A percentile compares a stretch with the other conserved stretches of the same genome.
These are phyloP conservation scores for Hypolimnas misippus DNA, from an alignment of 2,888 invertebrate species.

Conservation along the genomic window DNA sequence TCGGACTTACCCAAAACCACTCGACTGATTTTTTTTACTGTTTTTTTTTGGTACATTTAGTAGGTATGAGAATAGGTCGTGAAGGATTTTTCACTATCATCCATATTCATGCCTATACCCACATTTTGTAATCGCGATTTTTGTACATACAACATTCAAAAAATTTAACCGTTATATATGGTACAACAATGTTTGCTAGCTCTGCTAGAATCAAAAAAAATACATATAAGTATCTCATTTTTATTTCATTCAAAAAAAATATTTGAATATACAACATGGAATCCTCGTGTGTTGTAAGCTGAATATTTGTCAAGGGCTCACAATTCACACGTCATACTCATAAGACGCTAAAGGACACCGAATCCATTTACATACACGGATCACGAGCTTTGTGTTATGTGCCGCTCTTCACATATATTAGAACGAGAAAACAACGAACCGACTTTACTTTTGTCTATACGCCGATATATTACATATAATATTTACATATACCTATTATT, in stretches of 20 bases:
- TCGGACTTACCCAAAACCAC: too few species aligned
- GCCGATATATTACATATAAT: background rate
- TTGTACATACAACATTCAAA: too few species aligned
- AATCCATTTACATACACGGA: constrained; percentile 57
- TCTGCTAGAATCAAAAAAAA: too few species aligned
- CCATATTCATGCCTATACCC: too few species aligned
- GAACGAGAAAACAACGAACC: constrained; percentile 46
- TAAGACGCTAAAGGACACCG: constrained; percentile 22
- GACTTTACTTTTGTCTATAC: background rate
- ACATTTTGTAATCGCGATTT: too few species aligned
- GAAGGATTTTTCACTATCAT: too few species aligned
- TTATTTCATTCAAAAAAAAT: background rate
- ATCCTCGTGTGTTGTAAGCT: constrained; percentile 5
- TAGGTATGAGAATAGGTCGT: too few species aligned
- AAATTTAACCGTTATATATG: too few species aligned
- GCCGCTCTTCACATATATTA: constrained; percentile 49
- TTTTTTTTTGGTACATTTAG: too few species aligned
- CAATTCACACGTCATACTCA: constrained; percentile 21
- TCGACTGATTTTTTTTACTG: too few species aligned
- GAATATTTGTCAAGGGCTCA: constrained; percentile 18
- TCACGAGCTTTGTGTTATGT: constrained; percentile 51
- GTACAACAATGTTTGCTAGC: too few species aligned
- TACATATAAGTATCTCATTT: too few species aligned
- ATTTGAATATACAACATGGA: constrained; percentile 3
- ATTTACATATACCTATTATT: background rate